phyloP scores from a whole-genome alignment of 2,888 invertebrate species.

The Callyntrura sp. region DNA sequence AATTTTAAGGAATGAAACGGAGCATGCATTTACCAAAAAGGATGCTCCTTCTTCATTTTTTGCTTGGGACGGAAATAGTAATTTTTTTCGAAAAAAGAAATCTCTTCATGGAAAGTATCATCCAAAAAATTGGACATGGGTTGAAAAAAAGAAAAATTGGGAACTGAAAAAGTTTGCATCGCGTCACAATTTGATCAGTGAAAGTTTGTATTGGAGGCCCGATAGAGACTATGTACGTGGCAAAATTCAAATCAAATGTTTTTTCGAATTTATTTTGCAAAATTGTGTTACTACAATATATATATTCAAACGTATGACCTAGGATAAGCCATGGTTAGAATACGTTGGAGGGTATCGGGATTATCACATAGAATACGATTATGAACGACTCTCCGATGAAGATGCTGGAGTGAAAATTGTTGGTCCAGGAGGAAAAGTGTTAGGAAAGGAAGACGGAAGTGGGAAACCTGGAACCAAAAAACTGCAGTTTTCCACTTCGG shows the following conservation, averaged over 20 bases:
- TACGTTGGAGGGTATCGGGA: constrained; percentile 70
- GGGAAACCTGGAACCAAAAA: constrained; percentile 28
- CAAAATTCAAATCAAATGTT: background rate
- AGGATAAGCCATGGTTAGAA: constrained; percentile 79
- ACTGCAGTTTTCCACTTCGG: constrained; percentile 39
- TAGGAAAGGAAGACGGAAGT: background rate
- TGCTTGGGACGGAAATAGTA: constrained; percentile 71
- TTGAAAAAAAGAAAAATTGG: constrained; percentile 66
- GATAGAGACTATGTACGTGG: constrained; percentile 72
- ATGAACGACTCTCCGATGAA: constrained; percentile 56
- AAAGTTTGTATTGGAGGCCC: constrained; percentile 75
- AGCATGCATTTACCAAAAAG: constrained; percentile 62
- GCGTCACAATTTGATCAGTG: constrained; percentile 33
- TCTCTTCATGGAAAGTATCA: constrained; percentile 67
- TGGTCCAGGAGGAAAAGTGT: background rate
- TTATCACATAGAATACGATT: constrained; percentile 46
- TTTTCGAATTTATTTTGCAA: background rate
- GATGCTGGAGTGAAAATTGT: constrained; percentile 25
- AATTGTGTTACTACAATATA: background rate
- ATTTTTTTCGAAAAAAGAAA: constrained; percentile 74
- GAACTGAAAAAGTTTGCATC: constrained; percentile 50
- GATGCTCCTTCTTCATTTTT: constrained; percentile 76
- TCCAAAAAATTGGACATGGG: constrained; percentile 75
- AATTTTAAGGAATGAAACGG: constrained; percentile 64
- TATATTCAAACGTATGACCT: background rate